A percentile compares a stretch with the other conserved stretches of the same genome.
These are phyloP conservation scores for Zeus faber DNA, from an alignment of 2,113 vertebrate species.

Conservation along the genomic window DNA sequence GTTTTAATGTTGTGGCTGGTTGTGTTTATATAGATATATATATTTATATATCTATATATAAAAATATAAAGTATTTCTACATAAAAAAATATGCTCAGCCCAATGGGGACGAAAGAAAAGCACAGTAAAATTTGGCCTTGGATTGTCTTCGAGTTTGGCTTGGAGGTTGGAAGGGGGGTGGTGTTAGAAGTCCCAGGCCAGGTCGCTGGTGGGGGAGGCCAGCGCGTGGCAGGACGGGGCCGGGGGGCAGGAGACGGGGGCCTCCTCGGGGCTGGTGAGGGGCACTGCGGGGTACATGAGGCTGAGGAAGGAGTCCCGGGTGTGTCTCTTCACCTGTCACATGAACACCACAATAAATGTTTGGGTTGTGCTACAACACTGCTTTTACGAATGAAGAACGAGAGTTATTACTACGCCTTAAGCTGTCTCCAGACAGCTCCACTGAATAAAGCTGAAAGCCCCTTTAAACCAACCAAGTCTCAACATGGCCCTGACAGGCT, in stretches of 20 bases:
- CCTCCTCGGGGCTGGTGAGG: slow-evolving; percentile 70
- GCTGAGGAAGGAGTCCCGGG: slow-evolving; percentile 82
- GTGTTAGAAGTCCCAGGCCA: slow-evolving; percentile 70
- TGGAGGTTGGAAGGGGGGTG: slow-evolving; percentile 25
- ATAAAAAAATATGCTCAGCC: slow-evolving; percentile 52
- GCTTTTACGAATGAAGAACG: too few relatives aligned
- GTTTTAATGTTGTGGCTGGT: too few relatives aligned
- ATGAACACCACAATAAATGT: too few relatives aligned
- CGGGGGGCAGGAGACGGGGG: slow-evolving; percentile 56
- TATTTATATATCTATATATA: slow-evolving; percentile 14
- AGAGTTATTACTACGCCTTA: too few relatives aligned
- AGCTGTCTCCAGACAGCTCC: too few relatives aligned
- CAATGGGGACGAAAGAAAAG: slow-evolving; percentile 44
- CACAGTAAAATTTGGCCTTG: slow-evolving; percentile 62
- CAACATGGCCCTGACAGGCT: too few relatives aligned
- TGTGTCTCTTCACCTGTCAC: slow-evolving; percentile 87
- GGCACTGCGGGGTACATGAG: slow-evolving; percentile 85
- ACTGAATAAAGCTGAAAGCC: too few relatives aligned
- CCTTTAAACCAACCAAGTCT: too few relatives aligned
- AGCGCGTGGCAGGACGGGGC: slow-evolving; percentile 41
- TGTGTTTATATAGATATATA: too few relatives aligned
- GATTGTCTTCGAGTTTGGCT: slow-evolving; percentile 62
- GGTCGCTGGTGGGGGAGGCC: slow-evolving; percentile 25
- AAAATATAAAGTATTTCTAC: slow-evolving; percentile 25
- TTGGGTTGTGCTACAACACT: too few relatives aligned